Evolutionary conservation across 2,113 vertebrate genomes (phyloP).

Genomic region (Chionomys nivalis): DNA sequence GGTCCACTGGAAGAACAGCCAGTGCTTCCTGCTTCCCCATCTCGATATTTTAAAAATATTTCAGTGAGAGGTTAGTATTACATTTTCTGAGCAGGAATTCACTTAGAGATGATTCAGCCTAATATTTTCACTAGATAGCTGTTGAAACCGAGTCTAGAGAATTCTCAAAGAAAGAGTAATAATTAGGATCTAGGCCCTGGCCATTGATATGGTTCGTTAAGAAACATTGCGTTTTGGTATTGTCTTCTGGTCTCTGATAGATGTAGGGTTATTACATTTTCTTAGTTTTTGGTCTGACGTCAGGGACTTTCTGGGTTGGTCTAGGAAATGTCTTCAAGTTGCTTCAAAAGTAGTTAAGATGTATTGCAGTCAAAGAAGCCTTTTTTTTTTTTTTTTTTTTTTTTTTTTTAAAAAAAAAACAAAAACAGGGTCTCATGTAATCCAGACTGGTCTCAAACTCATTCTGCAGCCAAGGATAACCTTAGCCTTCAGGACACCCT

Average conservation of each 20-base stretch:
- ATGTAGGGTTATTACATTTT: background rate
- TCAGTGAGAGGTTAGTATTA: background rate
- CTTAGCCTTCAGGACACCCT: too few relatives aligned
- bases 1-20: background rate
- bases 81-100: constrained; percentile 11
- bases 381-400: too few relatives aligned
- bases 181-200: background rate
- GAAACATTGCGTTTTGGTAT: background rate
- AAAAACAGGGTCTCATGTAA: background rate
- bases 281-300: background rate
- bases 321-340: background rate
- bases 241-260: background rate
- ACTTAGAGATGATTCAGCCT: background rate
- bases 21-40: background rate
- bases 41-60: constrained; percentile 1
- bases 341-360: background rate
- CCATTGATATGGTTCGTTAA: background rate
- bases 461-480: background rate
- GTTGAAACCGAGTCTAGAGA: background rate
- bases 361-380: background rate
- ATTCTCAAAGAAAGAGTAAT: background rate
- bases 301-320: background rate
- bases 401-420: too few relatives aligned
- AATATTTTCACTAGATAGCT: background rate
- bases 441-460: background rate